Conservation (phyloP, 1,140 invertebrate species). For the Brachionus calyciflorus region DNA sequence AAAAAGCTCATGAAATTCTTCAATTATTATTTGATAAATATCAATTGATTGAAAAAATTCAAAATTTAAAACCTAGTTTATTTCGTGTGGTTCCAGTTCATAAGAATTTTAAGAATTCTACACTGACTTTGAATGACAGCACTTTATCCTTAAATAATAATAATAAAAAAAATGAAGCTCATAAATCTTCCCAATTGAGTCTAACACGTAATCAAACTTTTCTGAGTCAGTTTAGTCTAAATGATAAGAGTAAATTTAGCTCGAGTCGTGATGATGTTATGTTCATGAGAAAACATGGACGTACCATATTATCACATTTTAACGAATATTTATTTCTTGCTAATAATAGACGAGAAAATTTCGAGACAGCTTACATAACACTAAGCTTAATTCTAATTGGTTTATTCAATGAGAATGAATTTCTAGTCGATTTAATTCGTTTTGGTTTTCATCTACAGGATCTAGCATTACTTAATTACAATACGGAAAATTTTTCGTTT, state of each 20-base stretch:
- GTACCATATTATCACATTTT: constrained; percentile 13
- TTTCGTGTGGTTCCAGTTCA: background rate
- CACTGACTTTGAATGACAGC: background rate
- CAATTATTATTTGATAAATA: constrained; percentile 30
- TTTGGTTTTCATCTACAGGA: constrained; percentile 41
- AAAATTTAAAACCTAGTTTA: background rate
- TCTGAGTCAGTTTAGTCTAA: constrained; percentile 22
- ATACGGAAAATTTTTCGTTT: background rate
- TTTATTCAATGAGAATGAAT: constrained; percentile 32
- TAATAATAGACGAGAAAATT: constrained; percentile 37
- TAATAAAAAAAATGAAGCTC: background rate
- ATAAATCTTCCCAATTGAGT: background rate
- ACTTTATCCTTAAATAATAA: background rate
- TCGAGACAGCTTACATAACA: constrained; percentile 16
- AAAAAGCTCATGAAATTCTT: constrained; percentile 26
- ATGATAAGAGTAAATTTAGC: background rate
- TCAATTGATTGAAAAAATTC: constrained; percentile 10
- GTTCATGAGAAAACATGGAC: constrained; percentile 41
- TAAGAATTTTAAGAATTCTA: background rate
- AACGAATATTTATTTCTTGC: constrained; percentile 26
- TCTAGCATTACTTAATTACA: background rate
- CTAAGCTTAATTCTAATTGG: constrained; percentile 5
- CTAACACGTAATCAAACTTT: constrained; percentile 31
- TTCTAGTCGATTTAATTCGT: background rate
- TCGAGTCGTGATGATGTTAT: background rate